Evolutionary conservation across 2,888 invertebrate species (phyloP), one percentile per base, ranked within the genome.

Genomic region (Brassicogethes aeneus): DNA sequence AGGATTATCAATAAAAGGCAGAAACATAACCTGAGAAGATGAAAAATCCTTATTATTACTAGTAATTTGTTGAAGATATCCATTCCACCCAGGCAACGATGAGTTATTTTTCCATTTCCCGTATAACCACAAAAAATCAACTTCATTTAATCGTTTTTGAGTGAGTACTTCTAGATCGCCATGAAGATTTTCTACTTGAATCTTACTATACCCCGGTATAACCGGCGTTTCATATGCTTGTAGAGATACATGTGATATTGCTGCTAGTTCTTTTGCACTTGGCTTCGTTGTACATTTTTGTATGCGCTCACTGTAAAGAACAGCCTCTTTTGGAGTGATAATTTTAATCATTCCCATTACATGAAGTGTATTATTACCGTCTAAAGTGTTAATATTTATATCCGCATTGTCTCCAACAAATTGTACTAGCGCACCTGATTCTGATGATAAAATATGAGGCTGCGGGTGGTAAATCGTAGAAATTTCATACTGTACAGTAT

Each of bases 361-460:
- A 38, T 50, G 48, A 33, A 50, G 42, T 42, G 45, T 48, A 45
- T 46, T 46, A 37, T 50, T 39, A 39, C 42, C 44, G 17, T 50
- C 50, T 39, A 50, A 37, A 39, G 45, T 47, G 10, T 16, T 1
- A 29, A 49, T 44, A 42, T 55, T 48, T 30, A 59, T 54, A 32
- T 41, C 41, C 10, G 40, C 52, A 55, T 54, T 46, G 44, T 53
- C 48, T 48, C 38, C 47, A 50, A 45, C 48, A 53, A 57, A 60
- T 54, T 62, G 59, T 50, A 58, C 48, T 15, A 60, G 38, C 10
- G 54, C 54, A 48, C 52, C 58, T 15, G 40, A 46, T 52, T 59
- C 55, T 55, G 60, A 52, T 54, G 52, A 34, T 55, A 57, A 48
- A 55, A 62, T 55, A 56, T 50, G 55, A 60, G 57, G 57, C 37